Percentiles rank a stretch among this genome's conserved stretches.
phyloP scores from a whole-genome alignment of 1,140 invertebrate genomes.

The Melipona quadrifasciata region DNA sequence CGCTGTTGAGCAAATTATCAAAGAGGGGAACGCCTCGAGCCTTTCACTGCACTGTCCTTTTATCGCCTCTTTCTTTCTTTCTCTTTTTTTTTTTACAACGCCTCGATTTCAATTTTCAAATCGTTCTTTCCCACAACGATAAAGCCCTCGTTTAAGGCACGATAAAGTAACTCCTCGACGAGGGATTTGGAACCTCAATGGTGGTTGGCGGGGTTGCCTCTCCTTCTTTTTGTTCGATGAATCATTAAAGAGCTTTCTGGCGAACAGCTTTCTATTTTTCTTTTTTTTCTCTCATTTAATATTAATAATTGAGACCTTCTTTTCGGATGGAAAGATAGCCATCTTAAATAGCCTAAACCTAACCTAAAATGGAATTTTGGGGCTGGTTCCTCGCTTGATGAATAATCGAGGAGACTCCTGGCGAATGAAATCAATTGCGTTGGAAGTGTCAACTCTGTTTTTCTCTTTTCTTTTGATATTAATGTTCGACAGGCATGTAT shows the following conservation, averaged over 20 bases:
- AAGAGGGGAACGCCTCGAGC: constrained; percentile 39
- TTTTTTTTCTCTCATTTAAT: too few relatives aligned
- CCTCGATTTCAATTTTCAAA: constrained; percentile 36
- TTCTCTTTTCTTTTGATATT: too few relatives aligned
- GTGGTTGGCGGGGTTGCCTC: background rate
- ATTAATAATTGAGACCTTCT: too few relatives aligned
- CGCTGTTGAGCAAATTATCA: constrained; percentile 74
- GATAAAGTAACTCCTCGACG: background rate
- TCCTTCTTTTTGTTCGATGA: background rate
- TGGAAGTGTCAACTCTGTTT: too few relatives aligned
- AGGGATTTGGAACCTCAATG: background rate
- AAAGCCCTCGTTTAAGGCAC: background rate
- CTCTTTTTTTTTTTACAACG: constrained; percentile 14
- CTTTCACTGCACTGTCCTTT: background rate
- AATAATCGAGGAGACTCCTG: too few relatives aligned
- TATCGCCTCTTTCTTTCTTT: constrained; percentile 1
- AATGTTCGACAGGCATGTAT: too few relatives aligned
- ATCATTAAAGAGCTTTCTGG: background rate
- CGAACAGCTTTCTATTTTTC: background rate
- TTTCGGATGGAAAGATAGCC: too few relatives aligned
- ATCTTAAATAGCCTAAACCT: too few relatives aligned
- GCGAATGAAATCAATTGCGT: too few relatives aligned
- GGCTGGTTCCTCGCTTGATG: too few relatives aligned
- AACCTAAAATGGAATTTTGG: too few relatives aligned
- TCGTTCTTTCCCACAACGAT: background rate